Evolutionary conservation across 2,797 vertebrate genomes (phyloP), one percentile per base, ranked within the genome.

Genomic region (Balearica regulorum): DNA sequence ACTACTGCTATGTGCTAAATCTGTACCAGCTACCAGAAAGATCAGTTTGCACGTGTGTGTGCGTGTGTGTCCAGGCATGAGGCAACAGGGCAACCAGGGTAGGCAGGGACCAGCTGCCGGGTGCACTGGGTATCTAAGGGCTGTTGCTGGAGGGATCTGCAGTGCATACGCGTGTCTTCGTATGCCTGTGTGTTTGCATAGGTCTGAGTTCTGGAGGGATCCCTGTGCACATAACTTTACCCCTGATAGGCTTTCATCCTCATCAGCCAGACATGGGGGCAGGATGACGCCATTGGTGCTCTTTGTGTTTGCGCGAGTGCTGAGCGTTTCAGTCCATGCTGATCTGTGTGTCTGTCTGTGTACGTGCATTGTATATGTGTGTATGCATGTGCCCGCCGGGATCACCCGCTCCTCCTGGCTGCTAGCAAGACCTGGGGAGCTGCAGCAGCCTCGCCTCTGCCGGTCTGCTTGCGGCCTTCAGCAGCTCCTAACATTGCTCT

Each of bases 381-480:
- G 6, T 43, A 26, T 29, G 14, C 16, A 3, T 2, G 16, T 46
- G 29, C 41, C 65, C 3, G 1, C 51, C 66, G 83, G 51, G 19
- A 48, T 44, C 7, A 11, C 39, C 39, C 6, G 2, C 64, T 60
- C 28, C 3, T 2, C 37, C 73, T 57, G 43, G 22, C 70, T n/a
- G 22, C 31, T 39, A 39, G 33, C 39, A 0, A 0, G 25, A 37
- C n/a, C 29, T 6, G 39, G 17, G 49, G 35, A 60, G 26, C 69
- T 1, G 4, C 3, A 2, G 49, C 64, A 73, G 46, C 68, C 43
- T 24, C 0, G 0, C 8, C 19, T 57, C 57, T 60, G 10, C 13
- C 85, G 11, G 17, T 13, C 31, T 24, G 17, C 41, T 6, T 39
- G 11, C 13, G 39, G 10, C 37, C 51, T 44, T 29, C 62, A 55